Evolutionary conservation across 2,113 vertebrate species (phyloP), one percentile per base, ranked within the genome.

Genomic region (Neopipo cinnamomea): DNA sequence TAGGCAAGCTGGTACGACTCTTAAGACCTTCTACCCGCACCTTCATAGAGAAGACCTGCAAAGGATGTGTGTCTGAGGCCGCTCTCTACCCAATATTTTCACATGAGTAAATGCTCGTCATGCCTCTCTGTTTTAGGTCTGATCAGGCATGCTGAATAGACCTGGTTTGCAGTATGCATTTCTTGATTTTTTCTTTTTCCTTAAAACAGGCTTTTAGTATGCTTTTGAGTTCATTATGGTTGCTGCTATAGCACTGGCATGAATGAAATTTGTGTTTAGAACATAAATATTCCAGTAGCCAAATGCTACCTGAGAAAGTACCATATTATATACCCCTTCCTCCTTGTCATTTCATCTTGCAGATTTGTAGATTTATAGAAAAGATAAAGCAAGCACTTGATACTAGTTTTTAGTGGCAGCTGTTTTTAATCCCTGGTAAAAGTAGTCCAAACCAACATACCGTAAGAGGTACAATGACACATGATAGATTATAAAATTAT

Each of bases 21-120:
- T 16, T 16, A 73, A 73, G 44, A 55, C 13, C 25, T 41, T 62
- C 12, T 31, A n/a, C 6, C 11, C 7, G 21, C 9, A 50, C 4
- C 7, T 13, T 14, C 11, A 33, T 0, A 33, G 49, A 0, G 0
- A 73, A 8, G 59, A 46, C 5, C 25, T 73, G 28, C n/a, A 55
- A 55, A 58, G 18, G 8, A 21, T 31, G 11, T 23, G 28, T 63
- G 4, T 53, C 35, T 58, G 61, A 74, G 9, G 13, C 13, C 18
- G 19, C 25, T 42, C 17, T 68, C 11, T 39, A 59, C 31, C 25
- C 12, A 22, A 8, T 25, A 74, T 31, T 59, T 89, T 30, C 44
- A 73, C 5, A 4, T 16, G 44, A 68, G 5, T 3, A 42, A 63
- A 59, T 19, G 4, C 14, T 37, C 22, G 30, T 49, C 25, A 15